Evolutionary conservation across 1,140 invertebrate genomes (phyloP).

Genomic region (Schlechtendalia chinensis): DNA sequence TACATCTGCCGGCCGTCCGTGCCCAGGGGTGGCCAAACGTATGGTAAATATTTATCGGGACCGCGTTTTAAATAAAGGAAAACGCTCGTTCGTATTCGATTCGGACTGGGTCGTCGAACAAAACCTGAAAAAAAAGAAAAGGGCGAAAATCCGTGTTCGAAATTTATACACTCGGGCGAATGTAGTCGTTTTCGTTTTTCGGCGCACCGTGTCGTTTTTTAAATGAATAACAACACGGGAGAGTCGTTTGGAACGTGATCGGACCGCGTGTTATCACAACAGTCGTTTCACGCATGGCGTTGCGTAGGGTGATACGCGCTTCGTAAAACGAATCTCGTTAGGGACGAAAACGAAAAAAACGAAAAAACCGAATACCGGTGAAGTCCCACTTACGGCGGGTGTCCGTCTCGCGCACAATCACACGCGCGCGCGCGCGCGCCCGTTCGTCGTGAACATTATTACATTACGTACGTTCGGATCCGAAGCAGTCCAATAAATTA

Average conservation of each 20-base stretch:
- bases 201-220: background rate
- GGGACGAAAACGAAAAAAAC: background rate
- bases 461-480: background rate
- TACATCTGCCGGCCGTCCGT: conserved; percentile 26
- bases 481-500: conserved; percentile 49
- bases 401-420: conserved; percentile 19
- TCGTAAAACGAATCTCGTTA: conserved; percentile 12
- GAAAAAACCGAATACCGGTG: background rate
- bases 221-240: background rate
- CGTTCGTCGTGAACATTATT: conserved; percentile 27
- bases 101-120: too few species aligned
- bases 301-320: too few species aligned
- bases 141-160: too few species aligned
- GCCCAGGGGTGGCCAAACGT: conserved; percentile 17
- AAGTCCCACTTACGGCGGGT: background rate
- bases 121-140: background rate
- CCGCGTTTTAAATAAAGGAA: conserved; percentile 14
- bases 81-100: conserved; percentile 4
- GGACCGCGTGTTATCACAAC: background rate
- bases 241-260: background rate
- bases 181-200: background rate
- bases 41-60: conserved; percentile 40
- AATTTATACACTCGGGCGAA: too few species aligned
- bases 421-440: background rate
- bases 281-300: background rate